These are phyloP conservation scores for Cairina moschata DNA, from an alignment of 2,113 vertebrate genomes.

Conservation along the genomic window DNA sequence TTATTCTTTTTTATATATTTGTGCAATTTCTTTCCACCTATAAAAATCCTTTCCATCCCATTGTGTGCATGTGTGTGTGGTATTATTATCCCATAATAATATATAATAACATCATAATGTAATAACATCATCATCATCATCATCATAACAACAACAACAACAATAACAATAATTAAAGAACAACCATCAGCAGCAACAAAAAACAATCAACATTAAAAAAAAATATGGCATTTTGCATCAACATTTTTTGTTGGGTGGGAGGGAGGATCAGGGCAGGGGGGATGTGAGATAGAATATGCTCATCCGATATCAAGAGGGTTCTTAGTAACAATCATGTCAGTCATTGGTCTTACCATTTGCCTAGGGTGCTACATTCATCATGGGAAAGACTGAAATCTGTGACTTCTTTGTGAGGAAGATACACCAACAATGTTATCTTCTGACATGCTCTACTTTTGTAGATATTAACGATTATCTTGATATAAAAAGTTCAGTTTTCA, in stretches of 20 bases:
- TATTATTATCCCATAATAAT: background rate
- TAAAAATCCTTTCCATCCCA: background rate
- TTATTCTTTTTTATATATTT: background rate
- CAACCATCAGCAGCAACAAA: rapidly evolving
- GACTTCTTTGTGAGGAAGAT: background rate
- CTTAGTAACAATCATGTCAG: background rate
- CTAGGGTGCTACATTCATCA: rapidly evolving
- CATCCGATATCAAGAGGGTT: background rate
- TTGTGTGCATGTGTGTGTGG: background rate
- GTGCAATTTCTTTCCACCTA: rapidly evolving
- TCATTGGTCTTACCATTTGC: background rate
- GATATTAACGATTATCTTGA: background rate
- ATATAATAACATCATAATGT: no score
- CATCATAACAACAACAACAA: background rate
- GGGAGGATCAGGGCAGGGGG: no score
- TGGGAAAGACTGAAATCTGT: background rate
- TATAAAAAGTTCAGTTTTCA: background rate
- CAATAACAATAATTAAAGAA: background rate
- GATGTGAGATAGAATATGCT: no score
- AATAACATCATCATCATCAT: no score
- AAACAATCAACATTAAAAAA: rapidly evolving
- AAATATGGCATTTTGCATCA: rapidly evolving
- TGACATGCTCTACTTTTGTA: background rate
- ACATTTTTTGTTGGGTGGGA: background rate
- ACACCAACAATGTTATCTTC: rapidly evolving